Base-by-base conservation (phyloP, 2,888 invertebrate species). In the Cephus pygmeus region DNA sequence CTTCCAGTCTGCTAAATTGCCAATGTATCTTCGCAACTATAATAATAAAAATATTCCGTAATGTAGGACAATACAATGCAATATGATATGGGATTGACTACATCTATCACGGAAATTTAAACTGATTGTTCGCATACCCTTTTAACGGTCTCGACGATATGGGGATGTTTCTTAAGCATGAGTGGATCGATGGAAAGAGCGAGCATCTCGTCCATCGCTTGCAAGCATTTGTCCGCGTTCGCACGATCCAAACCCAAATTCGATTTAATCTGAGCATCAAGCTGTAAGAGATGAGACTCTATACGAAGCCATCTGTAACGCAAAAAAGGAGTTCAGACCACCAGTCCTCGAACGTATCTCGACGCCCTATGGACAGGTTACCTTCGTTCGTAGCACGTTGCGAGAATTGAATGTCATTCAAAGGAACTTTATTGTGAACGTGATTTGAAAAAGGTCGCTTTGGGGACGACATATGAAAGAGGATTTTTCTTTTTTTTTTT, bases 121-220 rank as follows among this genome's bases (percentile, higher is more conserved):
- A 73, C 6, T 74, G 35, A 81, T 83, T 76, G 82, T 23, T 75
- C 11, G 75, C 74, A 85, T 85, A 93, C 92, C 80, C 96, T 94
- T 85, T 95, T 95, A 76, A 97, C 93, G 0, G 96, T 97, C 87
- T 96, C 95, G 73, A 97, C 93, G 83, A 96, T 94, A 73, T 95
- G 94, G 0, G 97, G 95, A 92, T 97, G 96, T 84, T 97, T 97
- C 78, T 96, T 93, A 71, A 98, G 90, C 95, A 97, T 96, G 34
- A 97, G 91, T 0, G 95, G 94, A 81, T 95, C 95, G 34, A 96
- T 89, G 9, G 94, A 92, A 79, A 96, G 87, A 11, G 93, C 93
- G 88, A 92, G 86, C 84, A 93, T 91, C 15, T 95, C 94, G 73
- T 96, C 95, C 83, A 97, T 92, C 2, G 95, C 92, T 76, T 94